Base-by-base conservation (phyloP, 1,140 invertebrate genomes). In the Aphelenchoides fujianensis region DNA sequence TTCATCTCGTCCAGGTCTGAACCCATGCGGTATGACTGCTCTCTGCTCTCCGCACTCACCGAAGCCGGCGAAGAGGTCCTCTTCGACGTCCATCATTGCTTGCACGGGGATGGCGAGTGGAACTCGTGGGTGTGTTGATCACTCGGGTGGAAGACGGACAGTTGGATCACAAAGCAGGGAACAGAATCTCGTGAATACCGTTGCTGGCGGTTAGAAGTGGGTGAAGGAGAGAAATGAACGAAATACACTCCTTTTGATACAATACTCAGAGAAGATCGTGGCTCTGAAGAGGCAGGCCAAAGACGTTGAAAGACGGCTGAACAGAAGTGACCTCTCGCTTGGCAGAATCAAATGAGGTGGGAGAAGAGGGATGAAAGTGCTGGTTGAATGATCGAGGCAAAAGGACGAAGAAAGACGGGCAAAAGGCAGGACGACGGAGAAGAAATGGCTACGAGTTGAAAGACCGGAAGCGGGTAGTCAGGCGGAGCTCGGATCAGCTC, bases 1-100 rank as follows among this genome's bases (percentile, higher is more conserved):
- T 36, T 12, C 67, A 69, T 69, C 67, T 69, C 64, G 37, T 70
- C 66, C 61, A 69, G 16, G 3, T 69, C 67, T 59, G 23, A 59
- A 5, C 55, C 12, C 23, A 5, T 48, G 12, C 12, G 19, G 5
- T 59, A 30, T 5, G 34, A 59, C 5, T 59, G 55, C 5, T 5
- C 19, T 5, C 5, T 59, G 5, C 23, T 59, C n/a, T n/a, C n/a
- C 34, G 27, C 23, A 59, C 5, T 48, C 23, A 59, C 19, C 55
- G 19, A 66, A 66, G 7, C 62, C 62, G 30, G 62, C 62, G 23
- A 66, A 67, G 30, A 66, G 5, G 62, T 66, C 62, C 30, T 52
- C 62, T 66, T 66, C 30, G 34, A 59, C 16, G 62, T 66, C 61
- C 62, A 59, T 59, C 55, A 59, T 59, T 59, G 23, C 55, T 59